phyloP scores from a whole-genome alignment of 2,888 invertebrate genomes.

The Ceraclea dissimilis region DNA sequence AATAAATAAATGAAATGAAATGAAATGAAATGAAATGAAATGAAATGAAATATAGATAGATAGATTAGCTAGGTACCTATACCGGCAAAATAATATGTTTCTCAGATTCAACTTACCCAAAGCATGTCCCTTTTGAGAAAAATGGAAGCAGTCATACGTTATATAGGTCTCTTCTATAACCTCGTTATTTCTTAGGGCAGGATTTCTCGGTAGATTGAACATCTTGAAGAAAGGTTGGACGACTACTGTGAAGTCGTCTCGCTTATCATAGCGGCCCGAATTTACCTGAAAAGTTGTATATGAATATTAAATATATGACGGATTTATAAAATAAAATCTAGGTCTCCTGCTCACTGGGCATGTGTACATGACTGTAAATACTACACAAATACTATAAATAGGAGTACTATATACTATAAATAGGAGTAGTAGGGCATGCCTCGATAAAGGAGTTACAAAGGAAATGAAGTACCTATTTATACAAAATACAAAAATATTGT shows the following conservation, averaged over 20 bases:
- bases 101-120: slow-evolving; percentile 48
- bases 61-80: too few species aligned
- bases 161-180: slow-evolving; percentile 63
- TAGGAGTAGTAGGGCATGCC: too few species aligned
- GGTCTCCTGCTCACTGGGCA: background rate
- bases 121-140: slow-evolving; percentile 73
- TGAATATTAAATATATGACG: too few species aligned
- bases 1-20: too few species aligned
- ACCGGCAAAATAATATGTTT: too few species aligned
- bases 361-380: too few species aligned
- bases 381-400: background rate
- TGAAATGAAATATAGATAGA: too few species aligned
- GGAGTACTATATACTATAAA: too few species aligned
- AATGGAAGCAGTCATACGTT: slow-evolving; percentile 72
- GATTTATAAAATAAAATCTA: background rate
- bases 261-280: slow-evolving; percentile 57
- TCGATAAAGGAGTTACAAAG: too few species aligned
- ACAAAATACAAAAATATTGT: too few species aligned
- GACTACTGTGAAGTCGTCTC: slow-evolving; percentile 63
- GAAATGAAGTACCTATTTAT: too few species aligned
- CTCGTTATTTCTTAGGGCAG: slow-evolving; percentile 35
- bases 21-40: too few species aligned
- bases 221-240: slow-evolving; percentile 64
- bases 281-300: slow-evolving; percentile 42
- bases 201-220: slow-evolving; percentile 49